phyloP scores from a whole-genome alignment of 2,113 vertebrate genomes.

The Anolis carolinensis region DNA sequence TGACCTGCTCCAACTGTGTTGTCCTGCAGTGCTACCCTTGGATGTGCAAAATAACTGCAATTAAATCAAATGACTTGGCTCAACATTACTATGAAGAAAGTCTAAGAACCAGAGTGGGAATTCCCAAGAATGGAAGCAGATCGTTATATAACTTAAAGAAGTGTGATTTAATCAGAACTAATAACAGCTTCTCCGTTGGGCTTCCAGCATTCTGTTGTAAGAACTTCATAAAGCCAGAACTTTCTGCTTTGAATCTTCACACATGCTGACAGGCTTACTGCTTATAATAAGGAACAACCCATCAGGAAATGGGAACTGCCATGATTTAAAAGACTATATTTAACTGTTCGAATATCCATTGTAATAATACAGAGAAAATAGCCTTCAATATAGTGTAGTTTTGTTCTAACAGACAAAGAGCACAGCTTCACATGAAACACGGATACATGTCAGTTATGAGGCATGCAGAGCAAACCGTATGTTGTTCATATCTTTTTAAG shows the following conservation, averaged over 20 bases:
- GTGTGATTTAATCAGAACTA: slow-evolving; percentile 50
- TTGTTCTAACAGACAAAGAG: not conserved
- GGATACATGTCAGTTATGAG: no score
- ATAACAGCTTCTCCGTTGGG: slow-evolving; percentile 37
- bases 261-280: not conserved
- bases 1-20: slow-evolving; percentile 33
- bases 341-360: slow-evolving; percentile 14
- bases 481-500: no score
- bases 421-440: no score
- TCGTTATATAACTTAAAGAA: slow-evolving; percentile 41
- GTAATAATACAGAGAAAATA: not conserved
- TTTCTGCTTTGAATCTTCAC: slow-evolving; percentile 34
- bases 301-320: not conserved
- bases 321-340: slow-evolving; percentile 28
- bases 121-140: slow-evolving; percentile 23
- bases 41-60: slow-evolving; percentile 48
- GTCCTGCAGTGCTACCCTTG: slow-evolving; percentile 38
- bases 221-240: not conserved
- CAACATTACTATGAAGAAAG: slow-evolving; percentile 44
- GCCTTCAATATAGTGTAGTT: not conserved
- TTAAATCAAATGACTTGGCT: slow-evolving; percentile 45
- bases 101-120: not conserved
- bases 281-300: slow-evolving; percentile 2
- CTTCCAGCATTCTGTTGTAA: not conserved
- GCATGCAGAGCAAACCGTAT: no score